Evolutionary conservation across 2,888 invertebrate species (phyloP).

Genomic region (Epinotia demarniana): DNA sequence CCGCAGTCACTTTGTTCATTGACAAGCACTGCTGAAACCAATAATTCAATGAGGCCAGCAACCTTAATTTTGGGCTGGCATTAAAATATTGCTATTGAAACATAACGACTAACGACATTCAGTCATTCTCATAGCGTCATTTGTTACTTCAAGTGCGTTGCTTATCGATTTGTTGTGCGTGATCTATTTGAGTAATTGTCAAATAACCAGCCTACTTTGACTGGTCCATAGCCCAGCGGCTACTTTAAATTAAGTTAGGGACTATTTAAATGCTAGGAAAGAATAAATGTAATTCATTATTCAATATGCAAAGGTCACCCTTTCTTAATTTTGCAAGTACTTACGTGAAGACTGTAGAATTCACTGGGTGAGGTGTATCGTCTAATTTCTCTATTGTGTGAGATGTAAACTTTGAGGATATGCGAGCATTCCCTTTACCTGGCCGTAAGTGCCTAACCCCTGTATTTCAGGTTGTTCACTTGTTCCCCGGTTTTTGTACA

Average conservation of each 20-base stretch:
- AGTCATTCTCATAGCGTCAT: conserved; percentile 5
- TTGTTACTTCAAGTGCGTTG: conserved; percentile 7
- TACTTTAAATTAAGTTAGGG: background rate
- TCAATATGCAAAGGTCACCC: background rate
- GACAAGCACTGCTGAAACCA: conserved; percentile 47
- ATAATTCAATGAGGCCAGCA: conserved; percentile 36
- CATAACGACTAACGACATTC: conserved; percentile 2
- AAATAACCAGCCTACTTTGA: conserved; percentile 49
- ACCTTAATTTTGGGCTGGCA: conserved; percentile 9
- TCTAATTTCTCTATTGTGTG: background rate
- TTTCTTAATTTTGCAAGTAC: conserved; percentile 1
- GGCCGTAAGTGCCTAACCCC: background rate
- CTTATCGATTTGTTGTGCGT: conserved; percentile 25
- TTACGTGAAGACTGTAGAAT: background rate
- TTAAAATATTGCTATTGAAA: conserved; percentile 27
- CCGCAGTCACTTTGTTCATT: conserved; percentile 50
- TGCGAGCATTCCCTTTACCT: background rate
- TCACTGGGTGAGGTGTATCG: background rate
- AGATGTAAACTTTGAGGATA: background rate
- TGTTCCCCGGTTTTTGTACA: conserved; percentile 9
- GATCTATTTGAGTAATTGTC: conserved; percentile 29
- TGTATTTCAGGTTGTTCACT: background rate
- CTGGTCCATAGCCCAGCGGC: conserved; percentile 13
- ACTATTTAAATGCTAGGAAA: conserved; percentile 7
- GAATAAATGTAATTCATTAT: background rate